phyloP scores from a whole-genome alignment of 1,140 invertebrate genomes.

The Tetranychus cinnabarinus region DNA sequence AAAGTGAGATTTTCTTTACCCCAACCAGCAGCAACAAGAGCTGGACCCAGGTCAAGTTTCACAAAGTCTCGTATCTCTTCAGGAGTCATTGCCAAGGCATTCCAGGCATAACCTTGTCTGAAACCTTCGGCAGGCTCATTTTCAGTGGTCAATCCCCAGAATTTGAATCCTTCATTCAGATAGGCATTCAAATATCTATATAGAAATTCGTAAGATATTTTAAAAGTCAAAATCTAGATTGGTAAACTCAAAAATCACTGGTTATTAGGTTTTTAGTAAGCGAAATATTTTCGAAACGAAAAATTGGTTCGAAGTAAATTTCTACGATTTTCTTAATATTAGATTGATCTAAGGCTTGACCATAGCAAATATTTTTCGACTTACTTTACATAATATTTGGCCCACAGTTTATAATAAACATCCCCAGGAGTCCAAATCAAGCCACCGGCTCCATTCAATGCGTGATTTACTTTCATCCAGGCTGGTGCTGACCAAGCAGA shows the following conservation, averaged over 20 bases:
- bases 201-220: neutral
- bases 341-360: no score
- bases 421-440: neutral
- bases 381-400: constrained; percentile 36
- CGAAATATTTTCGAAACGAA: no score
- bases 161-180: constrained; percentile 23
- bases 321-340: neutral
- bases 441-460: constrained; percentile 14
- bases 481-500: constrained; percentile 56
- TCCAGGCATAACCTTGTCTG: constrained; percentile 21
- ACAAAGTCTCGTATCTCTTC: constrained; percentile 2
- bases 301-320: no score
- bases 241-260: no score
- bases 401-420: no score
- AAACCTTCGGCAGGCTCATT: constrained; percentile 31
- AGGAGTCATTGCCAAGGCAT: neutral
- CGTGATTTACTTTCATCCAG: constrained; percentile 71
- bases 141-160: constrained; percentile 36
- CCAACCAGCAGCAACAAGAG: constrained; percentile 19
- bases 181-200: constrained; percentile 34
- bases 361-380: neutral
- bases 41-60: constrained; percentile 1
- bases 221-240: neutral
- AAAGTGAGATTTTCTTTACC: constrained; percentile 9
- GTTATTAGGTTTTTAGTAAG: no score